phyloP scores from a whole-genome alignment of 2,888 invertebrate species.

The Coelopa pilipes region DNA sequence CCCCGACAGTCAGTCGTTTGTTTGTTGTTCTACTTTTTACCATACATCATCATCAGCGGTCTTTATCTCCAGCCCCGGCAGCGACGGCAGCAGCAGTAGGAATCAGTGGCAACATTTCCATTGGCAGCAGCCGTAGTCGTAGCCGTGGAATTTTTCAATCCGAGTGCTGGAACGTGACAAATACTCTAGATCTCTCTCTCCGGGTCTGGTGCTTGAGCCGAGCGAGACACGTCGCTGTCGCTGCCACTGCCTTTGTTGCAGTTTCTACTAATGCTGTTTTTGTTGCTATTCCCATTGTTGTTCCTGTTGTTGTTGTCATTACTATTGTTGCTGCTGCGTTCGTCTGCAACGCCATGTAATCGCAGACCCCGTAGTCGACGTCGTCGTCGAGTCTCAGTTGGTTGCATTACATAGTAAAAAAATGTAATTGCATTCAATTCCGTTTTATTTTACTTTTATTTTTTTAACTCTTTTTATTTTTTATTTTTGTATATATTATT shows the following conservation, averaged over 20 bases:
- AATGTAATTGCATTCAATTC: not conserved
- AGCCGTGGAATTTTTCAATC: slow-evolving; percentile 30
- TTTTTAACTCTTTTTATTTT: too few species aligned
- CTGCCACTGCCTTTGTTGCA: slow-evolving; percentile 14
- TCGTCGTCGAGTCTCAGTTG: slow-evolving; percentile 31
- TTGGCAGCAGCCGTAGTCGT: slow-evolving; percentile 6
- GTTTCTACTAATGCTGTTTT: not conserved
- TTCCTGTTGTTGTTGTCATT: not conserved
- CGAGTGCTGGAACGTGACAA: slow-evolving; percentile 48
- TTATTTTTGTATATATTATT: too few species aligned
- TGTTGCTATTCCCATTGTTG: not conserved
- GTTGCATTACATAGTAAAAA: slow-evolving; percentile 27
- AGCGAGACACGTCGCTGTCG: not conserved
- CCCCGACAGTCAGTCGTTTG: not conserved
- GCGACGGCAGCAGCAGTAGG: not conserved
- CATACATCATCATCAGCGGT: slow-evolving; percentile 23
- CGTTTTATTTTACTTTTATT: not conserved
- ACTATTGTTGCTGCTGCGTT: not conserved
- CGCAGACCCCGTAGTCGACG: slow-evolving; percentile 25
- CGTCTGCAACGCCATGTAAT: slow-evolving; percentile 7
- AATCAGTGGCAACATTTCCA: not conserved
- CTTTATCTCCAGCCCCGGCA: not conserved
- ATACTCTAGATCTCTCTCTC: slow-evolving; percentile 44
- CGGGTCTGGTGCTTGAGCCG: not conserved
- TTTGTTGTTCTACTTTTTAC: not conserved